Evolutionary conservation across 2,888 invertebrate species (phyloP), one percentile per base, ranked within the genome.

Genomic region (Erebia ligea): DNA sequence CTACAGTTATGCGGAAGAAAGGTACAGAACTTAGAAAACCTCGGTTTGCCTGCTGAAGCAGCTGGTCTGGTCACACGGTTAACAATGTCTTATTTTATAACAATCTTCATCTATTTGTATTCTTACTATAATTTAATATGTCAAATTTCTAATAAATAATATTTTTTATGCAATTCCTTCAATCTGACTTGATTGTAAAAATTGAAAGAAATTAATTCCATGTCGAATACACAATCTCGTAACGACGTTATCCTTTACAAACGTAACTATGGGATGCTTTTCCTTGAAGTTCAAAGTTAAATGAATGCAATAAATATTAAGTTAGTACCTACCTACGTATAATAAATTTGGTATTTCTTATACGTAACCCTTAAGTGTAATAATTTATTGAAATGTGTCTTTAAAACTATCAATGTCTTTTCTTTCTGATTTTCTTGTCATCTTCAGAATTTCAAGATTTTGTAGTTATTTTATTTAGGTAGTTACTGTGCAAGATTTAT

Each of bases 1-100:
- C 67, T 71, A 72, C 61, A 73, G 69, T 57, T 77, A 78, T 73
- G 75, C 72, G 77, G 76, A 81, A 78, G 78, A 78, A 79, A 77
- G 73, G 57, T 71, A 48, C 54, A 45, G 19, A 64, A 45, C 17
- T 61, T 42, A 15, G 61, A 11, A 17, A 17, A 17, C 4, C 17
- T 40, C 19, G 15, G 19, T 15, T 8, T 11, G 6, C 52, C n/a
- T 17, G 17, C 19, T 10, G 54, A 11, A 54, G 6, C 34, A 25
- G 25, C 25, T 25, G 25, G 25, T 25, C 25, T 25, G 25, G 25
- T 4, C 25, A 3, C 25, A 25, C 25, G 25, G 4, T 9, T 17
- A 17, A 52, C 2, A 10, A 52, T 52, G 6, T 9, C 17, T 52
- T 52, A 0, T 45, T 10, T 25, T 25, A 25, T 25, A 25, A 25